Percentiles rank a stretch among this genome's conserved stretches.
These are phyloP conservation scores for Eriosoma lanigerum DNA, from an alignment of 1,140 invertebrate genomes.

Conservation along the genomic window DNA sequence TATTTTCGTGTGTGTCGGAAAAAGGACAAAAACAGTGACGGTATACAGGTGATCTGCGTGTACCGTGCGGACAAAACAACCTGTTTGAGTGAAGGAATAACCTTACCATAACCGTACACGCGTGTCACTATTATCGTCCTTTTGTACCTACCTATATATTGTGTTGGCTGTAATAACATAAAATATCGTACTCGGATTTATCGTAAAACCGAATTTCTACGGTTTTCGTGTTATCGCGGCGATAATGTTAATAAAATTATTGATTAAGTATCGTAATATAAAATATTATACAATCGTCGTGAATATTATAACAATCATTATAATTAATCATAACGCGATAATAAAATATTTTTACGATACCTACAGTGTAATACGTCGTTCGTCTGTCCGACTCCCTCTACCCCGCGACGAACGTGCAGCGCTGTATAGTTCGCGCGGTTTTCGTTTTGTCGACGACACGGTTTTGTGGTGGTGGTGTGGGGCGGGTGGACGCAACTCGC, in stretches of 20 bases:
- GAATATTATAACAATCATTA: not conserved
- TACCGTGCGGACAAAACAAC: slow-evolving; percentile 21
- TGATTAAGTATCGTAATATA: not conserved
- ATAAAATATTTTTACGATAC: not conserved
- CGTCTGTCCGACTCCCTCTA: not conserved
- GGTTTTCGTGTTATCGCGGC: slow-evolving; percentile 18
- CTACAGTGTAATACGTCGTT: too few species aligned
- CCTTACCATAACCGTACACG: too few species aligned
- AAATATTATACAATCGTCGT: not conserved
- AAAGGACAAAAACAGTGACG: too few species aligned
- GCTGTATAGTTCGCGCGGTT: not conserved
- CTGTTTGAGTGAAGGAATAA: slow-evolving; percentile 33
- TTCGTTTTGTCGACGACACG: not conserved
- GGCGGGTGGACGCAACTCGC: not conserved
- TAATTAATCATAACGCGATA: not conserved
- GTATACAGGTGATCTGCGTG: too few species aligned
- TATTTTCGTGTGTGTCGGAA: too few species aligned
- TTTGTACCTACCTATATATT: not conserved
- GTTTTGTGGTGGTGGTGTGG: not conserved
- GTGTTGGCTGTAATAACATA: not conserved
- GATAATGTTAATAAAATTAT: not conserved
- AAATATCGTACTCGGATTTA: not conserved
- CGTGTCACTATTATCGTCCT: not conserved
- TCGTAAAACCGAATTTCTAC: not conserved
- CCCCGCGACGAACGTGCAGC: too few species aligned